Evolutionary conservation across 2,888 invertebrate genomes (phyloP).

Genomic region (Leucophora obtusa): DNA sequence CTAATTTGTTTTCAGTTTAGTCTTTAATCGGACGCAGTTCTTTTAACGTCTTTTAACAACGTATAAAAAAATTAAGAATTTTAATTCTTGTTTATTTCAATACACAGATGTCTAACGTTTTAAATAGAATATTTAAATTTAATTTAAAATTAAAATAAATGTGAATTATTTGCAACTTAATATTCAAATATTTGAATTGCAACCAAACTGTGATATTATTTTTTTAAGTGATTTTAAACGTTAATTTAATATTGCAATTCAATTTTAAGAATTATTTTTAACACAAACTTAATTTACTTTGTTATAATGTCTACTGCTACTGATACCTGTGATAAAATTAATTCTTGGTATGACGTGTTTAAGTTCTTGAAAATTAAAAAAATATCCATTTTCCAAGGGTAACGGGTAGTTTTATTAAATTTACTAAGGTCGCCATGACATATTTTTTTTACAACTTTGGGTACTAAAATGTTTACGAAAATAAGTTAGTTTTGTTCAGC

Average conservation of each 20-base stretch:
- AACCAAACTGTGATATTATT: conserved; percentile 57
- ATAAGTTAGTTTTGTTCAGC: too few species aligned
- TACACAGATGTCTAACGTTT: conserved; percentile 52
- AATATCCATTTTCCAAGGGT: too few species aligned
- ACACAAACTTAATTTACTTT: not conserved
- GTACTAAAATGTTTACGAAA: too few species aligned
- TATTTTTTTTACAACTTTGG: too few species aligned
- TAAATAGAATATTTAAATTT: conserved; percentile 49
- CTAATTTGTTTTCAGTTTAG: conserved; percentile 43
- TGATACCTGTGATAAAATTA: conserved; percentile 54
- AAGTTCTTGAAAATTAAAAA: not conserved
- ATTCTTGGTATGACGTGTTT: conserved; percentile 31
- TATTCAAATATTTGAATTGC: conserved; percentile 26
- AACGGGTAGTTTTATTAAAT: too few species aligned
- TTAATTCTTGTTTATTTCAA: conserved; percentile 22
- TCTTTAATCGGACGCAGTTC: conserved; percentile 58
- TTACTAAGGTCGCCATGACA: too few species aligned
- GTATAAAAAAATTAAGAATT: conserved; percentile 1
- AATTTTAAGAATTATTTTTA: not conserved
- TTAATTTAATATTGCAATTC: not conserved
- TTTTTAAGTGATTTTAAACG: conserved; percentile 12
- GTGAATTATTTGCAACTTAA: not conserved
- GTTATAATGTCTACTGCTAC: conserved; percentile 41
- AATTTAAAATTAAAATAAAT: conserved; percentile 58
- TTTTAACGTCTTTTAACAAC: conserved; percentile 41